A percentile compares a stretch with the other conserved stretches of the same genome.
Evolutionary conservation across 2,888 invertebrate genomes (phyloP).

Genomic region (Penaeus monodon): DNA sequence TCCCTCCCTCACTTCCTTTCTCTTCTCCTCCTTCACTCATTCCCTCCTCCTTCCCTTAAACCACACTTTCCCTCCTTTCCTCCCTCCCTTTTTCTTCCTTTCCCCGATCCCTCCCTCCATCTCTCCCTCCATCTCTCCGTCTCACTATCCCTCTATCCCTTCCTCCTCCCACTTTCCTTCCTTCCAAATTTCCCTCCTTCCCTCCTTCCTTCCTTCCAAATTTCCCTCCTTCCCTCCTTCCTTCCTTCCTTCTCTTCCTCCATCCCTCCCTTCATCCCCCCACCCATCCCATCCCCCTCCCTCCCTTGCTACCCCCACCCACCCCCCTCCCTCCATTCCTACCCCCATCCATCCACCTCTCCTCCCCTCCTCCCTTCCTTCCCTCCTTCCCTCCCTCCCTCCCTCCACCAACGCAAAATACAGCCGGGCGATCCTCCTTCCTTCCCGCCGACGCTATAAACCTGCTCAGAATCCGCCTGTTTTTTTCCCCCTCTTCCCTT

Average conservation of each 20-base stretch:
- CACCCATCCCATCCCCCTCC: no score
- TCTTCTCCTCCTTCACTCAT: background rate
- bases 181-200: no score
- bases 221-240: background rate
- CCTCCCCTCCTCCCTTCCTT: no score
- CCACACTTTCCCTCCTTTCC: no score
- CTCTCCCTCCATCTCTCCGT: background rate
- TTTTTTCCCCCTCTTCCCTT: background rate
- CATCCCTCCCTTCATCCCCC: no score
- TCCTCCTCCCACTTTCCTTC: background rate
- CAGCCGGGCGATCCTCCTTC: background rate
- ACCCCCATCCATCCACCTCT: no score
- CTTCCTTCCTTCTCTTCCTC: no score
- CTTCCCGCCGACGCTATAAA: conserved; percentile 6
- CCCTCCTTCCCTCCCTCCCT: background rate
- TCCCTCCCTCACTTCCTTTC: background rate
- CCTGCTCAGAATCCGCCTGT: conserved; percentile 1
- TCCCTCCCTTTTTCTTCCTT: no score
- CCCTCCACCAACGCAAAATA: background rate
- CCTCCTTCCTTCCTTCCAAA: background rate
- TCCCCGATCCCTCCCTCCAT: background rate
- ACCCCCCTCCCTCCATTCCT: no score
- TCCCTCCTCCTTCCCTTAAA: no score
- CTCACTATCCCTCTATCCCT: background rate
- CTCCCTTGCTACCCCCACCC: no score